These are phyloP conservation scores for Ceratina calcarata DNA, from an alignment of 1,140 invertebrate genomes.

Conservation along the genomic window DNA sequence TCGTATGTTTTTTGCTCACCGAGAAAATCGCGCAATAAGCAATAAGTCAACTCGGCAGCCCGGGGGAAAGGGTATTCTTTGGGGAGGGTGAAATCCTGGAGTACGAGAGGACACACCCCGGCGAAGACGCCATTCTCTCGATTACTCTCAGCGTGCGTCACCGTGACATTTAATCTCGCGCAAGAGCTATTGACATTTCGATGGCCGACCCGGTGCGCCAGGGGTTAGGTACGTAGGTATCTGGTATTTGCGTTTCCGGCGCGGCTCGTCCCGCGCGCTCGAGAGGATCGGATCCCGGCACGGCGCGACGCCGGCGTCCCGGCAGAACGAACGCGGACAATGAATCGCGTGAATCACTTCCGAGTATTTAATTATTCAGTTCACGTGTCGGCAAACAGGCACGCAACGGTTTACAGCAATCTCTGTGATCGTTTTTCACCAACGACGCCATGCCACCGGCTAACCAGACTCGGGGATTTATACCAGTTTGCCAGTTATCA, in stretches of 20 bases:
- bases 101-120: background rate
- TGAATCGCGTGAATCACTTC: slow-evolving; percentile 61
- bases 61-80: background rate
- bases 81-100: background rate
- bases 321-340: slow-evolving; percentile 40
- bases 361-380: slow-evolving; percentile 64
- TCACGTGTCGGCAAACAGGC: slow-evolving; percentile 46
- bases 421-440: slow-evolving; percentile 45
- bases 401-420: slow-evolving; percentile 32
- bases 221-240: slow-evolving; percentile 30
- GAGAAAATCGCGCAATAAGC: slow-evolving; percentile 5
- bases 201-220: slow-evolving; percentile 38
- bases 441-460: no score
- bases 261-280: slow-evolving; percentile 25
- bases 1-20: background rate
- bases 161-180: slow-evolving; percentile 65
- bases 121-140: slow-evolving; percentile 62
- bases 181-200: slow-evolving; percentile 67
- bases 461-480: background rate
- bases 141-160: slow-evolving; percentile 60
- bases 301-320: slow-evolving; percentile 16
- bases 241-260: slow-evolving; percentile 65
- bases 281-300: slow-evolving; percentile 38
- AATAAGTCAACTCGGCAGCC: slow-evolving; percentile 8
- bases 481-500: slow-evolving; percentile 22